These are phyloP conservation scores for Natrix natrix DNA, from an alignment of 2,797 vertebrate species.

Conservation along the genomic window DNA sequence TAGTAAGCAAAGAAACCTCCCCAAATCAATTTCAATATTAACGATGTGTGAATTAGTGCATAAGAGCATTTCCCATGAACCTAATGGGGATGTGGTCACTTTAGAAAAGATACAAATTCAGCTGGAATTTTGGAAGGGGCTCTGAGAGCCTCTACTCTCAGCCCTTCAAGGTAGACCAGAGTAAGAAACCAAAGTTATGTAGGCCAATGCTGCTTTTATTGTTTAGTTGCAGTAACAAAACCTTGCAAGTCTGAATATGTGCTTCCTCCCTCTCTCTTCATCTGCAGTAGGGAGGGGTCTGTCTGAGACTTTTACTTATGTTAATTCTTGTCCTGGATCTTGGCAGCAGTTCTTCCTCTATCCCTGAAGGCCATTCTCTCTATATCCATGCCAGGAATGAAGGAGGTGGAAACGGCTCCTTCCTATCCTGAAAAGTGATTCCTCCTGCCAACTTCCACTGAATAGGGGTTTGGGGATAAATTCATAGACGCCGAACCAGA, in stretches of 20 bases:
- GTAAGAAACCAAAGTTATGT: neutral
- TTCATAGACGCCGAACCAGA: no score
- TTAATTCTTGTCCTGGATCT: neutral
- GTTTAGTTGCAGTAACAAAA: neutral
- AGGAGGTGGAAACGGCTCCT: neutral
- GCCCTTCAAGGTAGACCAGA: neutral
- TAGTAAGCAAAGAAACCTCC: neutral
- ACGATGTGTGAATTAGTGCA: neutral
- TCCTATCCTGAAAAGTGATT: neutral
- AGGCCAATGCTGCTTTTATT: neutral
- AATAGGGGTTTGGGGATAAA: neutral
- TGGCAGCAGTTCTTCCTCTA: neutral
- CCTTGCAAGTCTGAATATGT: neutral
- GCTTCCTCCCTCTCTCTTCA: neutral
- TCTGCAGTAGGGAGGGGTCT: neutral
- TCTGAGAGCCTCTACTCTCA: neutral
- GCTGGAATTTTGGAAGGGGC: neutral
- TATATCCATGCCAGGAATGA: neutral
- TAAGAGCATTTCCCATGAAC: neutral
- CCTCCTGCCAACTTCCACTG: neutral
- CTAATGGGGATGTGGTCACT: neutral
- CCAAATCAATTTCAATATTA: neutral
- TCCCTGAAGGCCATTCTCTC: neutral
- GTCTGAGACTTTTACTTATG: neutral
- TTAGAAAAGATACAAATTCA: neutral